Base-by-base conservation (phyloP, 2,888 invertebrate genomes). In the Nebria salina region DNA sequence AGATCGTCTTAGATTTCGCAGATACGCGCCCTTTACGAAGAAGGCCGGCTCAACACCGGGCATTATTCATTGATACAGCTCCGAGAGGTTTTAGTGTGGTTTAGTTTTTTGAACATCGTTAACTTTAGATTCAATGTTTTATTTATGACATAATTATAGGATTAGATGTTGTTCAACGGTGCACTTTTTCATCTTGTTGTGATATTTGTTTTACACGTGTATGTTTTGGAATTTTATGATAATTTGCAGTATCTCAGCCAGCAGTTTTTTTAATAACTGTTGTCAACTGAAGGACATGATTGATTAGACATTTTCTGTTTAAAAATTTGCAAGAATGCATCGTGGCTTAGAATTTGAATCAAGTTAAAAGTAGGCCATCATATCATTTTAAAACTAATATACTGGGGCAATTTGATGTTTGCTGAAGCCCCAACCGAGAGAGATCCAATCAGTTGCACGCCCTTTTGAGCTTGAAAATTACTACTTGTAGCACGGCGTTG, bases 401-500 rank as follows among this genome's bases (percentile, higher is more conserved):
- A 34, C 34, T 34, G 34, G 34, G 5, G 34, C 34, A 34, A 34
- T 34, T 34, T 34, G 34, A 5, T 34, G 34, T 34, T 34, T 34
- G 34, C 5, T 34, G 34, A 34, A 34, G 34, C 34, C 5, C 34
- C 34, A 34, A 34, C 5, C 4, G 43, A 43, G 43, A 9, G 13
- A 54, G 54, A 54, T 54, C 11, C 8, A 54, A 54, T 54, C 54
- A 54, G 54, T 54, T 8, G 54, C 11, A 8, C 54, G 54, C 54
- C 54, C 54, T 54, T 54, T 54, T 54, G 54, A 8, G 54, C 54
- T 13, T 13, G 54, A 1, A 54, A 54, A 54, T 54, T 54, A 54
- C 54, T 54, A 13, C 11, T 54, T 54, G 8, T 54, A 54, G 54
- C 34, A 54, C 7, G 54, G 81, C 73, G 76, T 81, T 76, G 76